These are phyloP conservation scores for Pagrus major DNA, from an alignment of 2,113 vertebrate species.

Conservation along the genomic window DNA sequence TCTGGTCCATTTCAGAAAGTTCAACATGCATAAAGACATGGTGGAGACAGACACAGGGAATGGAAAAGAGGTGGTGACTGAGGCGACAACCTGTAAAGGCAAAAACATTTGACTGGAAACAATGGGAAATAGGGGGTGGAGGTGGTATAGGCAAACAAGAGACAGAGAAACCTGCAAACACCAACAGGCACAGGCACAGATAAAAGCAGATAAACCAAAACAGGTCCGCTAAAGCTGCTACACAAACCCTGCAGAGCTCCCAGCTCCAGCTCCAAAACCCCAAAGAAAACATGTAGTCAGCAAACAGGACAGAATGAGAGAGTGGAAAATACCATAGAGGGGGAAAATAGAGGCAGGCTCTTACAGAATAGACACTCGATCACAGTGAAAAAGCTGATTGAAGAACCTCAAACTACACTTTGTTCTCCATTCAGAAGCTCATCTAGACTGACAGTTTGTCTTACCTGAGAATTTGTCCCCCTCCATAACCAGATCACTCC, in stretches of 20 bases:
- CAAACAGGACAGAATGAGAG: constrained; percentile 79
- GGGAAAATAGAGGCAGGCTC: constrained; percentile 63
- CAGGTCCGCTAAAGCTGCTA: constrained; percentile 49
- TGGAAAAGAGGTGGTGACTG: constrained; percentile 1
- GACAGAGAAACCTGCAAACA: constrained; percentile 26
- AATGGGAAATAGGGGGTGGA: constrained; percentile 7
- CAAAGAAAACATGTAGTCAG: constrained; percentile 79
- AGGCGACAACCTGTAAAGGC: constrained; percentile 21
- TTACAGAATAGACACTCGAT: constrained; percentile 44
- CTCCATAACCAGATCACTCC: constrained; percentile 91
- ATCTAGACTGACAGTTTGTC: constrained; percentile 66
- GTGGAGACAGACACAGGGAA: neutral
- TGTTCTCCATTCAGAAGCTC: constrained; percentile 16
- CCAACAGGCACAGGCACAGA: constrained; percentile 36
- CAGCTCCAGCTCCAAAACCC: constrained; percentile 64
- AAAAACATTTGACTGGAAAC: constrained; percentile 28
- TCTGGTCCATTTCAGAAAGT: constrained; percentile 8
- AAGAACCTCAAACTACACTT: constrained; percentile 2
- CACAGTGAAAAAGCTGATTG: constrained; percentile 21
- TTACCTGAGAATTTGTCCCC: constrained; percentile 97
- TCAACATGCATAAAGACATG: neutral
- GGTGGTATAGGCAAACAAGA: constrained; percentile 19
- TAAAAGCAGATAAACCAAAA: constrained; percentile 44
- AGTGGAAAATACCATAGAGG: constrained; percentile 80
- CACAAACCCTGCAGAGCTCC: constrained; percentile 57